A percentile compares a stretch with the other conserved stretches of the same genome.
Evolutionary conservation across 1,140 invertebrate species (phyloP).

Genomic region (Drosophila bifasciata): DNA sequence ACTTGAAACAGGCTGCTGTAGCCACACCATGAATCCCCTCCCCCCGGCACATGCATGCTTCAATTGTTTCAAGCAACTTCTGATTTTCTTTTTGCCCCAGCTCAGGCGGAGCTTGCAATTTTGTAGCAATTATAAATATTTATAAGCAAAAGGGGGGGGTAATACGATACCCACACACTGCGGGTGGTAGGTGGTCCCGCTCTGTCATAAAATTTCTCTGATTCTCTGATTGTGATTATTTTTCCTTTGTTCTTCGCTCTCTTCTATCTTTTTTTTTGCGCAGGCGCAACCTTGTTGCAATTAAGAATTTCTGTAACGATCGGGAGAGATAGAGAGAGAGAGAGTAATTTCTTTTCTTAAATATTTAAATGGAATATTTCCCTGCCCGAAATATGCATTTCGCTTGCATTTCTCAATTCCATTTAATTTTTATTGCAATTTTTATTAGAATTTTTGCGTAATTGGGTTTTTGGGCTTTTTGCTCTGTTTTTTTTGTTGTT

Average conservation of each 20-base stretch:
- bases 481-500: slow-evolving; percentile 16
- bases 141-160: slow-evolving; percentile 43
- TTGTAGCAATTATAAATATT: slow-evolving; percentile 67
- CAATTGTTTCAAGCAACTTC: neutral
- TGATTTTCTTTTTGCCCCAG: slow-evolving; percentile 4
- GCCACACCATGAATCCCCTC: too few species aligned
- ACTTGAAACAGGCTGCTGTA: too few species aligned
- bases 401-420: slow-evolving; percentile 19
- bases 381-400: too few species aligned
- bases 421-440: slow-evolving; percentile 37
- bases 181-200: neutral
- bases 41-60: too few species aligned
- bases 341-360: too few species aligned
- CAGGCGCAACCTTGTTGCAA: slow-evolving; percentile 47
- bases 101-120: slow-evolving; percentile 25
- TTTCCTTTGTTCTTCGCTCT: neutral
- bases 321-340: too few species aligned
- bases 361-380: too few species aligned
- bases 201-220: neutral
- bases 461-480: slow-evolving; percentile 41
- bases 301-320: neutral
- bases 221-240: slow-evolving; percentile 15
- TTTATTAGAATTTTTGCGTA: slow-evolving; percentile 74
- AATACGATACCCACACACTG: slow-evolving; percentile 6
- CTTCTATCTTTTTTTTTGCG: slow-evolving; percentile 21